Evolutionary conservation across 2,888 invertebrate genomes (phyloP).

Genomic region (Netelia inedita): DNA sequence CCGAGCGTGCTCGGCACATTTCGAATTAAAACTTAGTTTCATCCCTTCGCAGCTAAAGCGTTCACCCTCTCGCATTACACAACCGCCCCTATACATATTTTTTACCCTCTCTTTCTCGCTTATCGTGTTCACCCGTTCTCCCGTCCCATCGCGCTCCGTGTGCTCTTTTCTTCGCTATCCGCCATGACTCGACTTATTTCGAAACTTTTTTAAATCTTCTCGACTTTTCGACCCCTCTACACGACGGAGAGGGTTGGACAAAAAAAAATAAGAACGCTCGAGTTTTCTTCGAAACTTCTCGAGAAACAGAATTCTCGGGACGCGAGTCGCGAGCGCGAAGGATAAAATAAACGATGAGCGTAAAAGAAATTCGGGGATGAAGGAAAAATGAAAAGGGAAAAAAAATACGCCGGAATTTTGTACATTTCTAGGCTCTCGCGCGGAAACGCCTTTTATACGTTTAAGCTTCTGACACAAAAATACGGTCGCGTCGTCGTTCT

Average conservation of each 20-base stretch:
- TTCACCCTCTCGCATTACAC: slow-evolving; percentile 57
- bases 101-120: slow-evolving; percentile 47
- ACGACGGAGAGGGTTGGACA: slow-evolving; percentile 65
- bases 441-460: background rate
- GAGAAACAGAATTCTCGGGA: slow-evolving; percentile 39
- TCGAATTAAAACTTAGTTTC: slow-evolving; percentile 71
- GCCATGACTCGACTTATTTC: slow-evolving; percentile 68
- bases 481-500: slow-evolving; percentile 25
- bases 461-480: background rate
- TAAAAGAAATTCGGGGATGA: background rate
- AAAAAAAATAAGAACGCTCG: slow-evolving; percentile 16
- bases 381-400: too few species aligned
- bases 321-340: slow-evolving; percentile 3
- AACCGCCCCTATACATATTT: slow-evolving; percentile 53
- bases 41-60: slow-evolving; percentile 19
- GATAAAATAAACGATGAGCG: slow-evolving; percentile 17
- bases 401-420: slow-evolving; percentile 12
- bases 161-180: slow-evolving; percentile 31
- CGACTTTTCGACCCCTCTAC: slow-evolving; percentile 74
- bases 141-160: slow-evolving; percentile 23
- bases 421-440: background rate
- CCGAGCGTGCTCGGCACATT: slow-evolving; percentile 72
- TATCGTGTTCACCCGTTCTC: background rate
- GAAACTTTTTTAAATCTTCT: slow-evolving; percentile 67
- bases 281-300: slow-evolving; percentile 43